Conservation (phyloP, 2,888 invertebrate genomes). For the Fragum whitleyi region DNA sequence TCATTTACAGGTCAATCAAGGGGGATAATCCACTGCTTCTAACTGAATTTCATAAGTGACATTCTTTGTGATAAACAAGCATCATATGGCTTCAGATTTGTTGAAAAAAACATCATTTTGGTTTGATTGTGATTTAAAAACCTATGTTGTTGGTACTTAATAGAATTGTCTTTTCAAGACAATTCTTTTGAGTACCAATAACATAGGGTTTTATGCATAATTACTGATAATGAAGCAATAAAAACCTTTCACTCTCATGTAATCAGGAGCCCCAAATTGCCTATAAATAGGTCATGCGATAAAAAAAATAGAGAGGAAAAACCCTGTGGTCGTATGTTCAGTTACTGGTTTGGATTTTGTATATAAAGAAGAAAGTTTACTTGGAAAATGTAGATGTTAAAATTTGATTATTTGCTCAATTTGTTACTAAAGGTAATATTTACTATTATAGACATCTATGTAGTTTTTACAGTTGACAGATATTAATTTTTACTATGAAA, state of each 20-base stretch:
- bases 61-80: slow-evolving; percentile 14
- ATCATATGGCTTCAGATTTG: background rate
- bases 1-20: slow-evolving; percentile 15
- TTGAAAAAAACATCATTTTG: too few relatives aligned
- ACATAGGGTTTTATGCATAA: too few relatives aligned
- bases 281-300: background rate
- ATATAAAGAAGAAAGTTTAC: background rate
- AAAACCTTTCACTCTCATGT: too few relatives aligned
- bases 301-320: slow-evolving; percentile 4
- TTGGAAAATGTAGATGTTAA: background rate
- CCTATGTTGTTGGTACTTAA: too few relatives aligned
- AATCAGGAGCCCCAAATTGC: background rate
- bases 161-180: too few relatives aligned
- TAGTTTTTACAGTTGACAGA: too few relatives aligned
- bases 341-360: background rate
- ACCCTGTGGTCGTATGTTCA: background rate
- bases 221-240: too few relatives aligned
- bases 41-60: background rate
- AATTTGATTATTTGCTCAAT: background rate
- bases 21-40: background rate
- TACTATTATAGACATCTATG: too few relatives aligned
- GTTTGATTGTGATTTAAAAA: too few relatives aligned
- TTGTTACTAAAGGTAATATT: too few relatives aligned
- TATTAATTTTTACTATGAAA: too few relatives aligned
- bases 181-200: too few relatives aligned